Percentiles rank a stretch among this genome's conserved stretches.
Evolutionary conservation across 1,140 invertebrate species (phyloP).

Genomic region (Pogonognathellus flavescens): DNA sequence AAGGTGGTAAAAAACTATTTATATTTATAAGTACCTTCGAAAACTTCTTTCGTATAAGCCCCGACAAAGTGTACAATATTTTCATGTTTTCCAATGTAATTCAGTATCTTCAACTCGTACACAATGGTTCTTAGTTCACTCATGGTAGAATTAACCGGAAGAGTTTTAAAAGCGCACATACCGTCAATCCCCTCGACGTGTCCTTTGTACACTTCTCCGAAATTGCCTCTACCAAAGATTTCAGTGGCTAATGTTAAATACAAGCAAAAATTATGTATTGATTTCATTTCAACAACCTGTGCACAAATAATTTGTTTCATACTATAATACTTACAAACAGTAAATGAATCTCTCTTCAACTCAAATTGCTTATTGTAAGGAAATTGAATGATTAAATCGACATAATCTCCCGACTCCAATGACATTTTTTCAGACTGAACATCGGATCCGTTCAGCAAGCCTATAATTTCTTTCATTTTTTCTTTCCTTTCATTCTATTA

Average conservation of each 20-base stretch:
- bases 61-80: background rate
- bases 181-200: background rate
- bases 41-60: background rate
- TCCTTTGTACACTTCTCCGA: slow-evolving; percentile 1
- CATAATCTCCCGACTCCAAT: background rate
- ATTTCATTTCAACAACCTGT: too few species aligned
- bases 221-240: background rate
- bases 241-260: too few species aligned
- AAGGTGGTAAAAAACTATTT: too few species aligned
- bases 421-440: background rate
- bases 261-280: too few species aligned
- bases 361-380: background rate
- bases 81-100: background rate
- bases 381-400: background rate
- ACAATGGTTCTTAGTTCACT: background rate
- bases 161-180: background rate
- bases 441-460: background rate
- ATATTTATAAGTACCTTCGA: too few species aligned
- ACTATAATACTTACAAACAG: background rate
- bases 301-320: too few species aligned
- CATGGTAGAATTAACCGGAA: background rate
- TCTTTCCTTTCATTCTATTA: background rate
- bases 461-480: background rate
- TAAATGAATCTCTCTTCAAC: background rate
- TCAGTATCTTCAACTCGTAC: background rate